phyloP scores from a whole-genome alignment of 2,888 invertebrate species.

The Trichogramma evanescens region DNA sequence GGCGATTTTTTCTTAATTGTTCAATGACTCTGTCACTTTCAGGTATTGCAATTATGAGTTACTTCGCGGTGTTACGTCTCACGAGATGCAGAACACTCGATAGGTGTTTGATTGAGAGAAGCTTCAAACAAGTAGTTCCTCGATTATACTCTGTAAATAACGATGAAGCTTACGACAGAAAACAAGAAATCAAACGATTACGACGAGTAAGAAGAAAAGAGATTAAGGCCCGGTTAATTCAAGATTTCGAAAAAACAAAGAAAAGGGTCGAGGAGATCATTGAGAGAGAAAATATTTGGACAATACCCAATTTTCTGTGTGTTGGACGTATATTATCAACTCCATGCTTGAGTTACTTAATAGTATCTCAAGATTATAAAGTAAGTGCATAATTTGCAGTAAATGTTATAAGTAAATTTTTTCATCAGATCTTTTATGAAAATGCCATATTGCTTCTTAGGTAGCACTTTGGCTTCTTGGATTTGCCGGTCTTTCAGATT shows the following conservation, averaged over 20 bases:
- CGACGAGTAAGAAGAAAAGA: slow-evolving; percentile 28
- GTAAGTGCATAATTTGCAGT: slow-evolving; percentile 25
- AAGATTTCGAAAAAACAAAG: slow-evolving; percentile 45
- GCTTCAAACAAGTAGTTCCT: slow-evolving; percentile 28
- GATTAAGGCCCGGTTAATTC: slow-evolving; percentile 33
- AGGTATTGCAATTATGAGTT: slow-evolving; percentile 29
- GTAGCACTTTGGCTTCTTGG: slow-evolving; percentile 75
- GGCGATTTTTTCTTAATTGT: slow-evolving; percentile 17
- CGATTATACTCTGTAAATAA: slow-evolving; percentile 32
- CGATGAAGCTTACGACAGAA: slow-evolving; percentile 27
- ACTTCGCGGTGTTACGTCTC: slow-evolving; percentile 26
- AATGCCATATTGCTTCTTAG: slow-evolving; percentile 24
- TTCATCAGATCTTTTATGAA: background rate
- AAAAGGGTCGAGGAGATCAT: slow-evolving; percentile 61
- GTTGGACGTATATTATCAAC: slow-evolving; percentile 76
- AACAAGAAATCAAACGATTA: slow-evolving; percentile 25
- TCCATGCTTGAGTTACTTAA: slow-evolving; percentile 83
- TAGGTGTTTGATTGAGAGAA: slow-evolving; percentile 32
- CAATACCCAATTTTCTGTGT: slow-evolving; percentile 88
- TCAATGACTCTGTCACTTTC: background rate
- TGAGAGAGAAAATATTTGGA: slow-evolving; percentile 83
- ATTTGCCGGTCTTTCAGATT: slow-evolving; percentile 83
- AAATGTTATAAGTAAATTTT: background rate
- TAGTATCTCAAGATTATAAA: slow-evolving; percentile 72
- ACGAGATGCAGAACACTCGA: slow-evolving; percentile 26